phyloP scores from a whole-genome alignment of 2,113 vertebrate genomes.

The Solea solea region DNA sequence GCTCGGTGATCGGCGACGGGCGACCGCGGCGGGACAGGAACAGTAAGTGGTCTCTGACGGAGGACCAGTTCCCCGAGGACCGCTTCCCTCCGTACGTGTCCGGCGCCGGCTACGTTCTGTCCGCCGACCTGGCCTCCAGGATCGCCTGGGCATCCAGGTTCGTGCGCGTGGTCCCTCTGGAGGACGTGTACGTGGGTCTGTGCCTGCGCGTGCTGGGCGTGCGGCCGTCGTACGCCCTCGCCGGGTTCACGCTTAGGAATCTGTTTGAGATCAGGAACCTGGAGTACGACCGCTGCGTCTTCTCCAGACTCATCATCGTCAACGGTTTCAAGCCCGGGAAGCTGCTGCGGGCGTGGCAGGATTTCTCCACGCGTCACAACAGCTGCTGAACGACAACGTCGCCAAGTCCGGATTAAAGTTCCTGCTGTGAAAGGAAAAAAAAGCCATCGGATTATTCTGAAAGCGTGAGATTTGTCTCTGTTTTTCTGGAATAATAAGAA shows the following conservation, averaged over 20 bases:
- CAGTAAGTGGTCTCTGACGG: slow-evolving; percentile 82
- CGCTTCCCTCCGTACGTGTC: slow-evolving; percentile 80
- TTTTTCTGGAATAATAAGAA: too few species aligned
- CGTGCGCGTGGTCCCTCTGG: slow-evolving; percentile 75
- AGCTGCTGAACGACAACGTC: slow-evolving; percentile 63
- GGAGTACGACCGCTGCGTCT: slow-evolving; percentile 78
- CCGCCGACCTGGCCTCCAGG: slow-evolving; percentile 68
- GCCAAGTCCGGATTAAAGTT: neutral
- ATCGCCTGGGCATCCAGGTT: slow-evolving; percentile 76
- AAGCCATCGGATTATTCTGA: too few species aligned
- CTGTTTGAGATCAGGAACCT: slow-evolving; percentile 68
- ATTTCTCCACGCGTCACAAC: slow-evolving; percentile 60
- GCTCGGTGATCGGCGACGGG: slow-evolving; percentile 63
- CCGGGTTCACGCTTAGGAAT: slow-evolving; percentile 43
- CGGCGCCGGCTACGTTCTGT: slow-evolving; percentile 84
- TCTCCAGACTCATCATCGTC: slow-evolving; percentile 59
- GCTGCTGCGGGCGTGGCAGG: slow-evolving; percentile 69
- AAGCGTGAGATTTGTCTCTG: too few species aligned
- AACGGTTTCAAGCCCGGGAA: slow-evolving; percentile 65
- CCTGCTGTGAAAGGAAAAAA: too few species aligned
- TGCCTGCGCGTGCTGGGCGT: slow-evolving; percentile 76
- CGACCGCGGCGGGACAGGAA: slow-evolving; percentile 50
- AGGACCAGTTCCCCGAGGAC: slow-evolving; percentile 62
- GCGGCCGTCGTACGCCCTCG: slow-evolving; percentile 59
- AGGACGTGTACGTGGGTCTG: slow-evolving; percentile 86